Conservation (phyloP, 2,797 vertebrate genomes). For the Fundulus diaphanus region DNA sequence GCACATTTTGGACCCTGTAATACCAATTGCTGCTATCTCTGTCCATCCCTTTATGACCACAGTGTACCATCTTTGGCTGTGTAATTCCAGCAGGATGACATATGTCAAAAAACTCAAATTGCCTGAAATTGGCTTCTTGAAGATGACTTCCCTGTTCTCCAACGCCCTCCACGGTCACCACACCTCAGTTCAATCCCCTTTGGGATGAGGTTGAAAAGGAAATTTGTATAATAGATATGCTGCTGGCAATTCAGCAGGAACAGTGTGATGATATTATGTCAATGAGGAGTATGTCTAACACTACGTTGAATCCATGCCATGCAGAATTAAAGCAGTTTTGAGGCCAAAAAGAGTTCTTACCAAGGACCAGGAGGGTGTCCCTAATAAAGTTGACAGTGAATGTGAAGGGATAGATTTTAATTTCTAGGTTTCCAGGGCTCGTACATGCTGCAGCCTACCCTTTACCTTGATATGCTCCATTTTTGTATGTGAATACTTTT, state of each 20-base stretch:
- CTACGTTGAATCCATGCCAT: not conserved
- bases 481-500: constrained; percentile 31
- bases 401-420: no score
- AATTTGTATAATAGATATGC: not conserved
- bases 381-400: not conserved
- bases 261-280: not conserved
- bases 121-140: not conserved
- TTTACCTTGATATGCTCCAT: constrained; percentile 5
- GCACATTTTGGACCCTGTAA: not conserved
- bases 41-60: not conserved
- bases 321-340: not conserved
- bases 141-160: not conserved
- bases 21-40: not conserved
- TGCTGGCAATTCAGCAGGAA: not conserved
- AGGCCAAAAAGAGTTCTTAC: not conserved
- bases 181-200: not conserved
- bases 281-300: not conserved
- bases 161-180: not conserved
- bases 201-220: no score
- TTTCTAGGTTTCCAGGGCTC: not conserved
- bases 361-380: no score
- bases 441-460: not conserved
- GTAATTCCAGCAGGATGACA: not conserved
- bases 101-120: not conserved
- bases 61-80: not conserved